These are phyloP conservation scores for Tachina grossa DNA, from an alignment of 2,888 invertebrate genomes.

Conservation along the genomic window DNA sequence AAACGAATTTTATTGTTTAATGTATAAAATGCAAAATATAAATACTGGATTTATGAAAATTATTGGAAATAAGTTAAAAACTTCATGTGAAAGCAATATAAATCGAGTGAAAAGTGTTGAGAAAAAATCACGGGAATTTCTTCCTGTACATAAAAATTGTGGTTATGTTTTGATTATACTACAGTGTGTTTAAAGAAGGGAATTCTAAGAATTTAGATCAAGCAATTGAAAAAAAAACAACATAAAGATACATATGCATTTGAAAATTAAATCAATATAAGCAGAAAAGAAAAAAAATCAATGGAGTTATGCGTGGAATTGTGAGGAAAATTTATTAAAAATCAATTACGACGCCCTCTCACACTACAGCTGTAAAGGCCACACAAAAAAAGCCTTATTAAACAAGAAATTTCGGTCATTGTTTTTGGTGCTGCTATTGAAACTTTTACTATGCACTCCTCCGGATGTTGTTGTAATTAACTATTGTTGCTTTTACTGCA, in stretches of 20 bases:
- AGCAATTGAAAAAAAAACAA: slow-evolving; percentile 17
- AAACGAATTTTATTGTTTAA: background rate
- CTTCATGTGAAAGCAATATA: slow-evolving; percentile 28
- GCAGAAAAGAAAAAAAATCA: slow-evolving; percentile 20
- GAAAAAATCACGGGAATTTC: slow-evolving; percentile 49
- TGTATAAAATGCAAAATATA: slow-evolving; percentile 20
- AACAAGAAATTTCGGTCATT: slow-evolving; percentile 23
- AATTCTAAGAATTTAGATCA: slow-evolving; percentile 59
- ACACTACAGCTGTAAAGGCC: slow-evolving; percentile 44
- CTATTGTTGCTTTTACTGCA: slow-evolving; percentile 40
- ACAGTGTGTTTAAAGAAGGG: slow-evolving; percentile 17
- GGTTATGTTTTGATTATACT: slow-evolving; percentile 68
- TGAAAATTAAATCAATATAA: slow-evolving; percentile 3
- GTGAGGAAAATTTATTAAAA: slow-evolving; percentile 64
- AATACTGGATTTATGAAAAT: background rate
- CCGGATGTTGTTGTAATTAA: slow-evolving; percentile 26
- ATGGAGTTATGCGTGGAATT: slow-evolving; percentile 44
- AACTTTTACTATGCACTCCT: background rate
- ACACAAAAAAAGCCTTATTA: slow-evolving; percentile 66
- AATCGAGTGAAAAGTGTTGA: slow-evolving; percentile 40
- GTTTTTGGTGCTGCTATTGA: slow-evolving; percentile 15
- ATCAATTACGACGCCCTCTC: slow-evolving; percentile 62
- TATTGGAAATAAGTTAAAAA: slow-evolving; percentile 1
- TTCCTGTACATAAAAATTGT: slow-evolving; percentile 57
- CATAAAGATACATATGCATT: background rate